Conservation (phyloP, 2,113 vertebrate genomes). For the Dromaius novaehollandiae region DNA sequence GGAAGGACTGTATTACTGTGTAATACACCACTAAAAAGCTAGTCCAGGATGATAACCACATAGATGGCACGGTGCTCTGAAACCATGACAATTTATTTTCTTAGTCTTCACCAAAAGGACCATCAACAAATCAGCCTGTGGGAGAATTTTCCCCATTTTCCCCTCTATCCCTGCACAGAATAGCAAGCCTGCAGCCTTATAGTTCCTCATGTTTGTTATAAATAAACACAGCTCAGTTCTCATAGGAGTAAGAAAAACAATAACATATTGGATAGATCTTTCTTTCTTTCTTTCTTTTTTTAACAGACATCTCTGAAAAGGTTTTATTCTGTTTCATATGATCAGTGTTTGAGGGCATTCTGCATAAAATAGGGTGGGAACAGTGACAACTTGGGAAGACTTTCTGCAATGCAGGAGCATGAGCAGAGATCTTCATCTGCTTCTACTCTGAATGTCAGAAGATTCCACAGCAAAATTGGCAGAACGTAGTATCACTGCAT, state of each 20-base stretch:
- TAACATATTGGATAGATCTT: not conserved
- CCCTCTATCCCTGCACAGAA: not conserved
- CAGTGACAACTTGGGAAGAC: not conserved
- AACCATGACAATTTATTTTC: not conserved
- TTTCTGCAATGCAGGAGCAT: not conserved
- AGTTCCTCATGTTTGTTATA: not conserved
- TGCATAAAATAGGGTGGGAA: not conserved
- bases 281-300: not conserved
- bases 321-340: not conserved
- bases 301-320: not conserved
- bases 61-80: not conserved
- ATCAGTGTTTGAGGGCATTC: not conserved
- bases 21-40: not conserved
- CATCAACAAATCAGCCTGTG: not conserved
- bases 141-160: not conserved
- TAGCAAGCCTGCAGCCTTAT: not conserved
- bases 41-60: not conserved
- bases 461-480: not conserved
- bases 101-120: not conserved
- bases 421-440: not conserved
- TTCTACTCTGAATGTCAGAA: not conserved
- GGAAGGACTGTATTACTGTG: not conserved
- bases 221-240: not conserved
- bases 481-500: not conserved
- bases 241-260: not conserved